Evolutionary conservation across 2,113 vertebrate species (phyloP), one percentile per base, ranked within the genome.

Genomic region (Phylloscopus whistleri): DNA sequence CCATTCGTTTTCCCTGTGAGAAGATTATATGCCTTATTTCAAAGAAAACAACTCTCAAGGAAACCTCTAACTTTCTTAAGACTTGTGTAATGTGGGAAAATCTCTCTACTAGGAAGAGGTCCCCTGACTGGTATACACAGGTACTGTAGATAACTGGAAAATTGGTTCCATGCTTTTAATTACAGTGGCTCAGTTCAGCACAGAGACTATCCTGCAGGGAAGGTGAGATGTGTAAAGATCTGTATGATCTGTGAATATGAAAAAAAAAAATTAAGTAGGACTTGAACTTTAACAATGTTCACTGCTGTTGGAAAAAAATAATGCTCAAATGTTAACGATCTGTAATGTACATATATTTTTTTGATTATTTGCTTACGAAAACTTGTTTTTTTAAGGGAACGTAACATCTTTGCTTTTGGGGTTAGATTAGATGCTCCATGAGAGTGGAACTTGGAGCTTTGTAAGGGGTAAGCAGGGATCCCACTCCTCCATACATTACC

Each of bases 391-490:
- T 74, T 46, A 76, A 90, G 24, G n/a, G n/a, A 87, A 79, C 30
- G 19, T 59, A 76, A 58, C 26, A 44, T 56, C 52, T 80, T 95
- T 87, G 69, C 44, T 92, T 92, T 62, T 82, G 60, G 70, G 44
- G n/a, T 58, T 95, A 75, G 94, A 76, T 69, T 64, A 91, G 60
- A 70, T 4, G 6, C 49, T 76, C 23, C 75, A 83, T 87, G 48
- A 87, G 59, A 95, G 39, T 16, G 59, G 88, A 91, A 84, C 55
- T 12, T 76, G 60, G 73, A 73, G 49, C n/a, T 85, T 82, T 89
- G 35, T 86, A 67, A 93, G 90, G 84, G 56, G 60, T 78, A 84
- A 97, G 89, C 37, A 89, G 17, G 33, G 59, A 95, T 96, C 92
- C 91, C 90, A 93, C 51, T 96, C 69, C 68, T 93, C 90, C 87